Conservation (phyloP, 2,797 vertebrate genomes). For the Epinephelus malabaricus region DNA sequence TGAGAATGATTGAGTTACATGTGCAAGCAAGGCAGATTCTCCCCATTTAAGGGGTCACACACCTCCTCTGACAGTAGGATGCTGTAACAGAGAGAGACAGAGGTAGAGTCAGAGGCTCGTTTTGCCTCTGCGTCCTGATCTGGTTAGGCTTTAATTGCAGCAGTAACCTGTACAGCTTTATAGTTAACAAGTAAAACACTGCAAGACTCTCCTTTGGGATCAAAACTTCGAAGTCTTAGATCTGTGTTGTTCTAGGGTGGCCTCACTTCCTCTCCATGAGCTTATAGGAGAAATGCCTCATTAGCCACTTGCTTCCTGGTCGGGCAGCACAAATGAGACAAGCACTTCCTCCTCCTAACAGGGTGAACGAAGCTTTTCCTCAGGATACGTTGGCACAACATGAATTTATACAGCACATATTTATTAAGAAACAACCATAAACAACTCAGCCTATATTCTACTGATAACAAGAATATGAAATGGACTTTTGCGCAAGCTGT, state of each 20-base stretch:
- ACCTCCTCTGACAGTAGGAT: slow-evolving; percentile 25
- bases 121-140: slow-evolving; percentile 24
- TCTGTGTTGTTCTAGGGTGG: slow-evolving; percentile 19
- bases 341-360: slow-evolving; percentile 8
- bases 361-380: slow-evolving; percentile 5
- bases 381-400: background rate
- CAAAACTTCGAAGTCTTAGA: slow-evolving; percentile 23
- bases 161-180: background rate
- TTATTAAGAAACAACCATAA: background rate
- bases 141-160: background rate
- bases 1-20: slow-evolving; percentile 59
- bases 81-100: slow-evolving; percentile 18
- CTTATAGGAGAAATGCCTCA: slow-evolving; percentile 59
- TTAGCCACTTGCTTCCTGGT: slow-evolving; percentile 55
- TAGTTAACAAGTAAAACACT: slow-evolving; percentile 22
- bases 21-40: slow-evolving; percentile 33
- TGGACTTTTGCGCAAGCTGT: background rate
- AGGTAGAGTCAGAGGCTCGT: background rate
- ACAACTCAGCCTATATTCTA: background rate
- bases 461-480: slow-evolving; percentile 2
- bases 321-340: slow-evolving; percentile 31
- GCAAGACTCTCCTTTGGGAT: background rate
- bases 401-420: background rate
- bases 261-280: slow-evolving; percentile 57
- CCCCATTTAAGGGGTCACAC: slow-evolving; percentile 26